Evolutionary conservation across 2,888 invertebrate species (phyloP), one percentile per base, ranked within the genome.

Genomic region (Stenichneumon culpator): DNA sequence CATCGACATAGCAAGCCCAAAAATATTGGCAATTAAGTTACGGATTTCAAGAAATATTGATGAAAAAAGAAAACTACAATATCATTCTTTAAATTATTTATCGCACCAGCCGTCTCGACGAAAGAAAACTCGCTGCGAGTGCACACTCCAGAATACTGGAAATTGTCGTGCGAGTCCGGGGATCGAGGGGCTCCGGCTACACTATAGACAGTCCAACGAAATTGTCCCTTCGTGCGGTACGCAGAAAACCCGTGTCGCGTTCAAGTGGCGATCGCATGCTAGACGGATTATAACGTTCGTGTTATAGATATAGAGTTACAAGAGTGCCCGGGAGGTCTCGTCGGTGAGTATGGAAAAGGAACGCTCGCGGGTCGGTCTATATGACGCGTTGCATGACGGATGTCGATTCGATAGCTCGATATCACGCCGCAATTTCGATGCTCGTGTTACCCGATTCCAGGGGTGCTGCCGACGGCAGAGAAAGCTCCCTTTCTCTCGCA

Each of bases 381-480:
- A 77, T 72, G 60, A 69, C 39, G 90, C 89, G 90, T 91, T 92
- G 91, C 91, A 92, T 92, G 92, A 93, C 92, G 90, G 89, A 93
- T 91, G 91, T 88, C 92, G 92, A 93, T 93, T 92, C 91, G 89
- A 93, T 93, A 92, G 90, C 90, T 91, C 90, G 92, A 93, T 93
- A 93, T 92, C 90, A 89, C 89, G 86, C 84, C 87, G 88, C 89
- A 90, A 90, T 92, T 92, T 89, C 87, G 89, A 90, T 89, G 86
- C 89, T 88, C 84, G 88, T 79, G 73, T 72, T 79, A 57, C 69
- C 68, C 63, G 67, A 84, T 83, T 72, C 78, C 78, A 79, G 73
- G 79, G 68, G 67, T 39, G 63, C 52, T 47, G 32, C 16, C 28
- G 63, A 25, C 60, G 67, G 36, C 14, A 19, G n/a, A 60, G n/a